Percentiles rank a stretch among this genome's conserved stretches.
Conservation (phyloP, 1,140 invertebrate species). For the Akabosia matsudoensis region DNA sequence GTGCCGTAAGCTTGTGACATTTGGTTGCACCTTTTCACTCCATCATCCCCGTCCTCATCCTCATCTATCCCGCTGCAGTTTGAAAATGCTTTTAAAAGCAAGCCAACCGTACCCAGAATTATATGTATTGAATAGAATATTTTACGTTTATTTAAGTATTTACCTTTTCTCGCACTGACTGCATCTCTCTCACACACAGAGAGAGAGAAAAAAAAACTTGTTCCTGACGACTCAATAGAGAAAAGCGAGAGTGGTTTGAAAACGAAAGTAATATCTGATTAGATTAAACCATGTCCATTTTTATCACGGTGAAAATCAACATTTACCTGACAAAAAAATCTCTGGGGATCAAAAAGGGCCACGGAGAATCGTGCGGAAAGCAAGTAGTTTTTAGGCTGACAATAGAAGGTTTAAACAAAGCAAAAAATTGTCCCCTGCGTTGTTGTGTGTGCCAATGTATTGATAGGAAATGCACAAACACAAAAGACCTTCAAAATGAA, state of each 20-base stretch:
- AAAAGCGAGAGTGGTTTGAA: not conserved
- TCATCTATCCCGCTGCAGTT: conserved; percentile 1
- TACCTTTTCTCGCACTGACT: too few relatives aligned
- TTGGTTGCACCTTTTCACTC: too few relatives aligned
- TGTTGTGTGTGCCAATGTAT: conserved; percentile 7
- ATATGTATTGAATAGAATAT: not conserved
- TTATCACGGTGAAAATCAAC: not conserved
- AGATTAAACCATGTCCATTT: conserved; percentile 18
- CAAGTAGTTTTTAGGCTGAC: too few relatives aligned
- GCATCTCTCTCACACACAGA: too few relatives aligned
- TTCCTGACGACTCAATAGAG: too few relatives aligned
- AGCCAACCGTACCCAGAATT: not conserved
- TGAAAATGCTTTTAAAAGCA: not conserved
- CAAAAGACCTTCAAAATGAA: not conserved
- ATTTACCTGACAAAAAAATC: not conserved
- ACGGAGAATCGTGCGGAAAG: not conserved
- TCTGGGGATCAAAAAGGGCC: not conserved
- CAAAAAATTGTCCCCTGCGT: not conserved
- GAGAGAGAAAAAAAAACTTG: too few relatives aligned
- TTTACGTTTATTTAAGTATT: not conserved
- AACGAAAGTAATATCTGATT: not conserved
- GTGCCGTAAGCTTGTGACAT: not conserved
- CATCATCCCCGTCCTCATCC: not conserved
- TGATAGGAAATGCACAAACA: conserved; percentile 20
- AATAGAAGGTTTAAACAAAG: not conserved